phyloP scores from a whole-genome alignment of 1,140 invertebrate genomes.

The Meteorus sp. region DNA sequence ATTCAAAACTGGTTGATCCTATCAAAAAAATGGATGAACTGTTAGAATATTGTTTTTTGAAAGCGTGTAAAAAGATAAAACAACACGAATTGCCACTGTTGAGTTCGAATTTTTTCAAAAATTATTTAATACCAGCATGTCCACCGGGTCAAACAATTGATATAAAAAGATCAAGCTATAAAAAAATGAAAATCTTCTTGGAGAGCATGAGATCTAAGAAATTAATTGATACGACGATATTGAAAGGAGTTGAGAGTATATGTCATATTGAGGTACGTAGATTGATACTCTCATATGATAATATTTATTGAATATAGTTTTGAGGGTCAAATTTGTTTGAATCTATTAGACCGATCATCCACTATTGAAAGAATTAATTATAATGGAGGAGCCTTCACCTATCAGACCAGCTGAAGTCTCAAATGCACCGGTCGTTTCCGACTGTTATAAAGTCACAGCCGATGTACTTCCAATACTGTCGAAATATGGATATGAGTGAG shows the following conservation, averaged over 20 bases:
- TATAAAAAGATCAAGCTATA: constrained; percentile 86
- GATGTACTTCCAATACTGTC: constrained; percentile 68
- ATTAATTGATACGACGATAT: constrained; percentile 61
- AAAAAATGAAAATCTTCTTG: constrained; percentile 85
- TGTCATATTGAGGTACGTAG: constrained; percentile 56
- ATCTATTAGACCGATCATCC: constrained; percentile 50
- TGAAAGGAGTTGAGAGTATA: constrained; percentile 63
- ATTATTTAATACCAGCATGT: constrained; percentile 76
- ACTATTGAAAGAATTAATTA: constrained; percentile 41
- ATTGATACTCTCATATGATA: neutral
- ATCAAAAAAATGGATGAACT: constrained; percentile 72
- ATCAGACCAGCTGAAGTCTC: constrained; percentile 52
- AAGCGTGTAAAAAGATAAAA: constrained; percentile 72
- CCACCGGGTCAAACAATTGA: constrained; percentile 71
- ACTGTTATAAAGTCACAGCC: constrained; percentile 72
- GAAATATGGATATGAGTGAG: constrained; percentile 62
- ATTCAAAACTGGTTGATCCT: constrained; percentile 35
- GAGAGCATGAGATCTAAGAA: constrained; percentile 60
- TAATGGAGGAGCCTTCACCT: constrained; percentile 36
- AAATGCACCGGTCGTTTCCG: constrained; percentile 60
- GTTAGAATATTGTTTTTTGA: constrained; percentile 76
- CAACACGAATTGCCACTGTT: constrained; percentile 70
- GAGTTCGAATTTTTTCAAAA: constrained; percentile 77
- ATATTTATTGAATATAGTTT: constrained; percentile 10
- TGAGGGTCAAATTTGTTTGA: constrained; percentile 1